Conservation (phyloP, 2,888 invertebrate genomes). For the Mellilla xanthometata region DNA sequence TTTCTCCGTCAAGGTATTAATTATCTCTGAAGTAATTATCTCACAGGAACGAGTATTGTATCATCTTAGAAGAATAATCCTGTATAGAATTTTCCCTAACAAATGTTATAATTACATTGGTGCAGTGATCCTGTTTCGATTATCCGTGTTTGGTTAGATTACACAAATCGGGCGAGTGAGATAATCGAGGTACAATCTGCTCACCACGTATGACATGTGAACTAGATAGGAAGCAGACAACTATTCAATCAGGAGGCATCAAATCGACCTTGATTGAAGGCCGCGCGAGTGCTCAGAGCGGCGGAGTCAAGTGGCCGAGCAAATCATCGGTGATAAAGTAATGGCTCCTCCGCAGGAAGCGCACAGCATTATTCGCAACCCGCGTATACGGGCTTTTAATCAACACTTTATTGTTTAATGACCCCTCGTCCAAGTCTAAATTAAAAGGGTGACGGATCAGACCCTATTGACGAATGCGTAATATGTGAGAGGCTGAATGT, state of each 20-base stretch:
- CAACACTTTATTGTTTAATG: conserved; percentile 83
- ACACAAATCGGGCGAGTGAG: not conserved
- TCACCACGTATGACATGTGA: not conserved
- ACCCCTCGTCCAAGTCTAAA: conserved; percentile 79
- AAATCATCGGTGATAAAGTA: conserved; percentile 82
- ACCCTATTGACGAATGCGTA: conserved; percentile 77
- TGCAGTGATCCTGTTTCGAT: conserved; percentile 1
- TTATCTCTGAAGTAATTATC: conserved; percentile 63
- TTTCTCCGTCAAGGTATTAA: conserved; percentile 52
- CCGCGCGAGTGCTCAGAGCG: not conserved
- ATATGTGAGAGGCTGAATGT: conserved; percentile 73
- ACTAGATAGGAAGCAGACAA: conserved; percentile 11
- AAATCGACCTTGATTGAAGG: conserved; percentile 30
- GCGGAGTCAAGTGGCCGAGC: conserved; percentile 49
- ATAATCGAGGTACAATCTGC: not conserved
- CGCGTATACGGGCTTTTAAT: conserved; percentile 82
- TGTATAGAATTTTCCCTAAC: conserved; percentile 7
- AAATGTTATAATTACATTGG: conserved; percentile 19
- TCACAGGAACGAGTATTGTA: conserved; percentile 43
- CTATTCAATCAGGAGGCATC: conserved; percentile 21
- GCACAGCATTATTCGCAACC: conserved; percentile 69
- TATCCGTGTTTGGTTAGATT: conserved; percentile 6
- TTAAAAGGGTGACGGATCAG: conserved; percentile 81
- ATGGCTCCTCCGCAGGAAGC: conserved; percentile 74
- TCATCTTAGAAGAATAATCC: not conserved